These are phyloP conservation scores for Acromyrmex heyeri DNA, from an alignment of 1,140 invertebrate species.

Conservation along the genomic window DNA sequence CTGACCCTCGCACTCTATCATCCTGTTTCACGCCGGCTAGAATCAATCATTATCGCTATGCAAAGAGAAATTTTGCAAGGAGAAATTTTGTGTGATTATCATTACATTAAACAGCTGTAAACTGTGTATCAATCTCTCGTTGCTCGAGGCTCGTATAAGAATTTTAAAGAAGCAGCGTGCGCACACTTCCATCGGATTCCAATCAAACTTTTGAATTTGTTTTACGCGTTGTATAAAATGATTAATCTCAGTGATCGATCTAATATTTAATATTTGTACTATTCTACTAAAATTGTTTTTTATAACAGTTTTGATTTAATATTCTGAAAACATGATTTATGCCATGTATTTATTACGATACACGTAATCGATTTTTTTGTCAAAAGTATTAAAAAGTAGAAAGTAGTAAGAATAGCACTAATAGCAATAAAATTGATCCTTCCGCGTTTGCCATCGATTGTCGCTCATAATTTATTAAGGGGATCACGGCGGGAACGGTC, in stretches of 20 bases:
- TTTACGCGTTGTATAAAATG: background rate
- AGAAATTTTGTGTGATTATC: conserved; percentile 52
- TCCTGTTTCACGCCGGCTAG: conserved; percentile 36
- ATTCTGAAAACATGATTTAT: background rate
- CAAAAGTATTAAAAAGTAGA: background rate
- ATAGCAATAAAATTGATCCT: conserved; percentile 14
- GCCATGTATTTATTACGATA: background rate
- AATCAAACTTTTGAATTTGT: background rate
- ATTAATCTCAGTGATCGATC: background rate
- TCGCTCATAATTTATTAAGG: conserved; percentile 70
- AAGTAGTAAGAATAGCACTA: conserved; percentile 14
- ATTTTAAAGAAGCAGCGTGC: background rate
- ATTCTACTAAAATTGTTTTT: background rate
- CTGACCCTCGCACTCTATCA: conserved; percentile 52
- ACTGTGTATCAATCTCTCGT: conserved; percentile 29
- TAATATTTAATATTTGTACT: background rate
- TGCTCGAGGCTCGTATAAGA: background rate
- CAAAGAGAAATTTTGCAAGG: conserved; percentile 47
- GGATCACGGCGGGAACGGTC: conserved; percentile 68
- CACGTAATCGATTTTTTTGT: background rate
- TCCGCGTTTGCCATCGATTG: conserved; percentile 41
- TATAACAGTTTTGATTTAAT: background rate
- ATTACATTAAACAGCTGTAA: conserved; percentile 46
- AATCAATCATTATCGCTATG: conserved; percentile 53
- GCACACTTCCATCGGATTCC: background rate